These are phyloP conservation scores for Shinisaurus crocodilurus DNA, from an alignment of 2,113 vertebrate genomes.

Conservation along the genomic window DNA sequence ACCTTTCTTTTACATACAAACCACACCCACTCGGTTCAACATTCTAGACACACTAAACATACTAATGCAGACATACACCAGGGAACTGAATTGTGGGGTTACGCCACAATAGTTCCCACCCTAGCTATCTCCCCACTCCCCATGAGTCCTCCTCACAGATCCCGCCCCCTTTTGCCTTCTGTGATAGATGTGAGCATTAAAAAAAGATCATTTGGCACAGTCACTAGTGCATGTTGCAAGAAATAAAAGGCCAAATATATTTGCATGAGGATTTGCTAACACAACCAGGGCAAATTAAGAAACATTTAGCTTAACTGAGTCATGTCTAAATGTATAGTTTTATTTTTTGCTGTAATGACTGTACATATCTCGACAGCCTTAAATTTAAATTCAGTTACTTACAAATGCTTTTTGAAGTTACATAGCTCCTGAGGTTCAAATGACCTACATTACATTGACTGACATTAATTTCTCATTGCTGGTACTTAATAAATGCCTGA, in stretches of 20 bases:
- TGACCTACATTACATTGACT: neutral
- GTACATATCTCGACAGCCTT: neutral
- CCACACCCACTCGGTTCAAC: no score
- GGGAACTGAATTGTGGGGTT: no score
- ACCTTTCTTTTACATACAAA: no score
- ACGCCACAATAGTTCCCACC: no score
- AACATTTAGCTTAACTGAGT: neutral
- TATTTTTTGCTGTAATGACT: neutral
- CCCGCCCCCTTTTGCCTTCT: neutral
- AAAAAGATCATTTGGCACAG: neutral
- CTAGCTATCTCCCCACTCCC: neutral
- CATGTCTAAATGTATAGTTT: neutral
- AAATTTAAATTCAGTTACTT: neutral
- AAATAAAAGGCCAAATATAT: neutral
- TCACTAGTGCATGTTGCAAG: neutral
- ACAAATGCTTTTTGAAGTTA: neutral
- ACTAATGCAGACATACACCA: no score
- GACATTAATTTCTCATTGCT: slow-evolving; percentile 2
- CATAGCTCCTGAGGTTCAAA: neutral
- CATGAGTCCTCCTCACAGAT: neutral
- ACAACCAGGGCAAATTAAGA: neutral
- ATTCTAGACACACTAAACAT: no score
- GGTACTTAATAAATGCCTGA: neutral
- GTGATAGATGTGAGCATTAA: neutral
- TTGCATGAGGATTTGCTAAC: neutral